Evolutionary conservation across 1,140 invertebrate genomes (phyloP), one percentile per base, ranked within the genome.

Genomic region (Episyrphus balteatus): DNA sequence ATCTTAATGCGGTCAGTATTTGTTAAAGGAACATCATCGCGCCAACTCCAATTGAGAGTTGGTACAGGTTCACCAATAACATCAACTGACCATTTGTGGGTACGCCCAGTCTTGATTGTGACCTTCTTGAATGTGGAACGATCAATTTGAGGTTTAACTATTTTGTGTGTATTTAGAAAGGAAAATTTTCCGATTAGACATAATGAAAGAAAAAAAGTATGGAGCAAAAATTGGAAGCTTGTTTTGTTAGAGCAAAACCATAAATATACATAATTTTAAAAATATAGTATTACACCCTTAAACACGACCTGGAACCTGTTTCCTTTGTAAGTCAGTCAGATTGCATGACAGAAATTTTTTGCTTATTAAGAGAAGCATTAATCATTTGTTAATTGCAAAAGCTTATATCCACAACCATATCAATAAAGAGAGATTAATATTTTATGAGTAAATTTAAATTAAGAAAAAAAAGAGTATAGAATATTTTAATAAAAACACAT

Each of bases 111-210:
- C 69, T 98, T 98, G 10, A 95, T 80, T 1, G 83, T 83, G 1
- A 92, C 66, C 7, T 81, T 78, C 62, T 90, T 90, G 69, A 95
- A 83, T 55, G 86, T 93, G 51, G 82, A 83, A 53, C 92, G 78
- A 58, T 94, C 91, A 66, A 98, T 98, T 59, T 86, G 81, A 51
- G 93, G 93, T 75, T 92, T 92, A 55, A 93, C 87, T 92, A 70
- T 45, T 37, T 3, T 37, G 3, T 14, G n/a, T n/a, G n/a, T 37
- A 5, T 37, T 37, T 17, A 37, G 3, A 37, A 17, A 11, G 15
- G 3, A 37, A 5, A 17, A 37, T 26, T 3, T 26, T 26, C 18
- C n/a, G 18, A 19, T 19, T 12, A 17, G 26, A 37, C 3, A 37
- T 3, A 37, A 11, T n/a, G 36, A 37, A 37, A 37, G 36, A n/a